Conservation (phyloP, 2,888 invertebrate species). For the Carpatolechia fugitivella region DNA sequence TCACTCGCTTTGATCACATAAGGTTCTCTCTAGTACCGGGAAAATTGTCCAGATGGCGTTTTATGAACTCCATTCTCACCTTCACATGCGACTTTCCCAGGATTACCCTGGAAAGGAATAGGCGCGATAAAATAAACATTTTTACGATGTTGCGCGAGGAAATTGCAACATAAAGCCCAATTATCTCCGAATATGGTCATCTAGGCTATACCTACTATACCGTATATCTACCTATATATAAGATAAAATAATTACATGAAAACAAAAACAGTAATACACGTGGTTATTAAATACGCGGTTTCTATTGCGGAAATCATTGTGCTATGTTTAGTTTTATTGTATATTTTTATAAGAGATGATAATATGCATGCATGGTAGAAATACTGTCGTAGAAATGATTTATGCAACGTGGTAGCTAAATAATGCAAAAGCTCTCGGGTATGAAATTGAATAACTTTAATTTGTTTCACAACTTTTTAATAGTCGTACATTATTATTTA, state of each 20-base stretch:
- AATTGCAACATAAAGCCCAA: constrained; percentile 71
- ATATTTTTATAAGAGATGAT: too few species aligned
- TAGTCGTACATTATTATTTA: too few species aligned
- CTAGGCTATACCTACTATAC: constrained; percentile 19
- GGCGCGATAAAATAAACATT: constrained; percentile 65
- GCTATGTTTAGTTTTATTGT: too few species aligned
- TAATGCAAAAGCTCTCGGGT: too few species aligned
- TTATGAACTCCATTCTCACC: constrained; percentile 29
- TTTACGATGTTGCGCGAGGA: constrained; percentile 61
- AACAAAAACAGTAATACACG: not conserved
- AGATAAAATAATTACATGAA: not conserved
- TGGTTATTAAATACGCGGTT: too few species aligned
- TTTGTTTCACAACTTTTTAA: too few species aligned
- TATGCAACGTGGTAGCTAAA: too few species aligned
- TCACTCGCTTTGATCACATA: constrained; percentile 1
- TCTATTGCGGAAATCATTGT: too few species aligned
- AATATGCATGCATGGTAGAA: too few species aligned
- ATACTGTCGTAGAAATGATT: too few species aligned
- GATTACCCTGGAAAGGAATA: constrained; percentile 56
- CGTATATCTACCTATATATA: too few species aligned
- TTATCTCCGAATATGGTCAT: constrained; percentile 59
- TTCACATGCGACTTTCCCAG: constrained; percentile 44
- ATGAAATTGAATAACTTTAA: too few species aligned
- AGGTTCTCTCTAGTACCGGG: not conserved
- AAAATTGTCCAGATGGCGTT: constrained; percentile 18